Percentiles rank a stretch among this genome's conserved stretches.
phyloP scores from a whole-genome alignment of 2,888 invertebrate species.

The Dolichomitus sp. region DNA sequence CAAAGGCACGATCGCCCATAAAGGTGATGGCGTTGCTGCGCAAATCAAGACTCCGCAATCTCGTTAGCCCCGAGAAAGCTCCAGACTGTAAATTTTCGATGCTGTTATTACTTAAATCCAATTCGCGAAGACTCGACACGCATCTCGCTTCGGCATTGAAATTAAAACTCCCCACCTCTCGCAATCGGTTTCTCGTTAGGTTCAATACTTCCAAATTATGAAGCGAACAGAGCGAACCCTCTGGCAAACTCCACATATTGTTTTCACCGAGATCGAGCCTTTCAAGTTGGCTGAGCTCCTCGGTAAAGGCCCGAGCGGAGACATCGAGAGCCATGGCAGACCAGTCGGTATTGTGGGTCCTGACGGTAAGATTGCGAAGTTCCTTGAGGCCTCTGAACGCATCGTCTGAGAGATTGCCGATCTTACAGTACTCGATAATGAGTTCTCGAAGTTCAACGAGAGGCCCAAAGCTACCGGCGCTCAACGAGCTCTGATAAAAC shows the following conservation, averaged over 20 bases:
- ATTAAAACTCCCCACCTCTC: constrained; percentile 91
- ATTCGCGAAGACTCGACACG: constrained; percentile 90
- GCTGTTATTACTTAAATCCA: constrained; percentile 93
- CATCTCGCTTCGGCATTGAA: constrained; percentile 91
- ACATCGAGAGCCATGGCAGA: constrained; percentile 93
- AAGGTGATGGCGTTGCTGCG: constrained; percentile 92
- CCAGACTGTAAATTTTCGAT: constrained; percentile 92
- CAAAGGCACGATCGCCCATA: constrained; percentile 92
- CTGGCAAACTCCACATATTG: constrained; percentile 93
- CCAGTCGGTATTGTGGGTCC: constrained; percentile 95
- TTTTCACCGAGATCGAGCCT: constrained; percentile 93
- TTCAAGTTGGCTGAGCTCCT: constrained; percentile 91
- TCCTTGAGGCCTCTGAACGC: constrained; percentile 94
- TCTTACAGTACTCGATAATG: constrained; percentile 94
- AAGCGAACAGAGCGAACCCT: constrained; percentile 92
- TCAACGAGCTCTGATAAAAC: constrained; percentile 93
- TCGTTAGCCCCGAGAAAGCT: constrained; percentile 90
- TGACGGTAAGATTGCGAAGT: constrained; percentile 92
- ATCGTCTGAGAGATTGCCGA: constrained; percentile 93
- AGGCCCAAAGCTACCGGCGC: constrained; percentile 92
- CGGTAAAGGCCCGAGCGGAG: constrained; percentile 91
- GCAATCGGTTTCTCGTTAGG: constrained; percentile 92
- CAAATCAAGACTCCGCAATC: constrained; percentile 91
- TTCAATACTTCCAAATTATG: constrained; percentile 92
- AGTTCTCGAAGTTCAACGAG: constrained; percentile 92